Percentiles rank a stretch among this genome's conserved stretches.
Conservation (phyloP, 23 tunicate species). For the Corella eumyota region DNA sequence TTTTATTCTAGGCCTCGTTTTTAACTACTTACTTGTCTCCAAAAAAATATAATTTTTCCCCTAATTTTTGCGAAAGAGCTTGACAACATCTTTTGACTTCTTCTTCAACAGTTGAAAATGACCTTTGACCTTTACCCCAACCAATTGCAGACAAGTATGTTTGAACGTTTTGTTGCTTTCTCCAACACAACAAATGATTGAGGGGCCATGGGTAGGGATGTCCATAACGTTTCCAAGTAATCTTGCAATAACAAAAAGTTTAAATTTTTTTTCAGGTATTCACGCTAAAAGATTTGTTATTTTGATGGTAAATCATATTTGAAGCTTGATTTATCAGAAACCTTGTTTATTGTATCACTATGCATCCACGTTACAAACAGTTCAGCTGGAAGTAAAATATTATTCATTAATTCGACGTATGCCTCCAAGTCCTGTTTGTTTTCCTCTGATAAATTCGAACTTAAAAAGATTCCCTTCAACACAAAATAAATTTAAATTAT, state of each 20-base stretch:
- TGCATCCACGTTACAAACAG: conserved; percentile 63
- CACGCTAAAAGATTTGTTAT: background rate
- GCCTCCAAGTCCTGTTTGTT: conserved; percentile 41
- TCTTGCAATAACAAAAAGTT: conserved; percentile 13
- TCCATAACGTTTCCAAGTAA: conserved; percentile 64
- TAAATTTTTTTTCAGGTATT: no score
- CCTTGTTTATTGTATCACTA: conserved; percentile 53
- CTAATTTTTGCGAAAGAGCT: conserved; percentile 69
- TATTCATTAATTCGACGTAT: conserved; percentile 49
- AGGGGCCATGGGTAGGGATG: conserved; percentile 66
- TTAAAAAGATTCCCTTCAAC: conserved; percentile 36
- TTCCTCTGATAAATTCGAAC: conserved; percentile 15
- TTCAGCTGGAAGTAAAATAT: conserved; percentile 57
- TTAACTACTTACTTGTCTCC: conserved; percentile 50
- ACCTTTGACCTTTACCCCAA: conserved; percentile 39
- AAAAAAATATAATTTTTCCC: conserved; percentile 44
- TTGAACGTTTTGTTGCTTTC: conserved; percentile 8
- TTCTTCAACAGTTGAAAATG: conserved; percentile 52
- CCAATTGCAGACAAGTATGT: conserved; percentile 47
- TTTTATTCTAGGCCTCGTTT: no score
- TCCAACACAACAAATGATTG: conserved; percentile 46
- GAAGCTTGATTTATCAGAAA: background rate
- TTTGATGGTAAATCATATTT: background rate
- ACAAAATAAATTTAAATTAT: background rate
- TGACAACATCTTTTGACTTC: conserved; percentile 66